phyloP scores from a whole-genome alignment of 2,113 vertebrate species.

The Xiphorhynchus elegans region DNA sequence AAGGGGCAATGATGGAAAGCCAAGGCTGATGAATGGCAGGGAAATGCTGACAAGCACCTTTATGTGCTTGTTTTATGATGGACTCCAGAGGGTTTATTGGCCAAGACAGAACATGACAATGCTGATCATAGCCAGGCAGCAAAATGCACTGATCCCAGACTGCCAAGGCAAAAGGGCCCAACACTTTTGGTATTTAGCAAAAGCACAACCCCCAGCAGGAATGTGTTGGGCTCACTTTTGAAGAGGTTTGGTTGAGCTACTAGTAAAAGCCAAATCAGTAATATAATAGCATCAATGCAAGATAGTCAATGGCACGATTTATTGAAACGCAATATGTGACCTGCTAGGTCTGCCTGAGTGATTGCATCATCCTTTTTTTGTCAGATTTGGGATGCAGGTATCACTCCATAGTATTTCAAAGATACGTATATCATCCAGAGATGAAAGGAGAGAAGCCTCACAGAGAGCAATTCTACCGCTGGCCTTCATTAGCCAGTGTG shows the following conservation, averaged over 20 bases:
- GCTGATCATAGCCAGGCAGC: background rate
- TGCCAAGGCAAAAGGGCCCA: background rate
- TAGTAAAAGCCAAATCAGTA: background rate
- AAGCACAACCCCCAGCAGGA: background rate
- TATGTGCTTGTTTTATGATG: background rate
- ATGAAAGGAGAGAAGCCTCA: background rate
- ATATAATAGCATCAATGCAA: background rate
- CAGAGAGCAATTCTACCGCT: background rate
- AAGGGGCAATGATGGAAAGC: background rate
- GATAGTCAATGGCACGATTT: background rate
- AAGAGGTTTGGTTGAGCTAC: background rate
- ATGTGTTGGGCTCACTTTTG: background rate
- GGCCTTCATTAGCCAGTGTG: too few relatives aligned
- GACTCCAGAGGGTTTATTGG: background rate
- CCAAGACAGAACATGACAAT: background rate
- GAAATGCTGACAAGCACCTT: background rate
- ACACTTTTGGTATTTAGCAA: background rate
- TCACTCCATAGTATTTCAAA: background rate
- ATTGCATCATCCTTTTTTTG: background rate
- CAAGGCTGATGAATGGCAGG: background rate
- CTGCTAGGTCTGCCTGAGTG: background rate
- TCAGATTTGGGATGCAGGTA: background rate
- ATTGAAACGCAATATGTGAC: background rate
- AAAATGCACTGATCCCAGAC: background rate
- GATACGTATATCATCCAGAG: background rate